Evolutionary conservation across 2,113 vertebrate species (phyloP).

Genomic region (Theristicus caerulescens): DNA sequence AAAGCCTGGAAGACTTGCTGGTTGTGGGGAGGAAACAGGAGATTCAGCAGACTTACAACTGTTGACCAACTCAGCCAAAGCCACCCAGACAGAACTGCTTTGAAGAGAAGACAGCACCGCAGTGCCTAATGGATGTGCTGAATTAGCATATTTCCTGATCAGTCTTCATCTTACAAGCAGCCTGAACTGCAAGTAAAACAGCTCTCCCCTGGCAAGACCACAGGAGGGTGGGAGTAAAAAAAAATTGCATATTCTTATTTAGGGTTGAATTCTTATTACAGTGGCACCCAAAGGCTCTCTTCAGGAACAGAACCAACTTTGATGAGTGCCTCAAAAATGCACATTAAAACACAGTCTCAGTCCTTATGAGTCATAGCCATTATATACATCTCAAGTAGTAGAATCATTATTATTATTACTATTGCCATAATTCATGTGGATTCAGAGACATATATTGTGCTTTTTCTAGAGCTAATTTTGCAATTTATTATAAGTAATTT

Average conservation of each 20-base stretch:
- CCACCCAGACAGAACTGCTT: neutral
- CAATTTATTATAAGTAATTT: neutral
- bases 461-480: neutral
- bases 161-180: neutral
- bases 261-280: neutral
- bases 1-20: neutral
- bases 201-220: neutral
- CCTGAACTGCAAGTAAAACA: neutral
- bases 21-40: rapidly evolving
- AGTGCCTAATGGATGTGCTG: neutral
- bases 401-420: neutral
- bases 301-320: neutral
- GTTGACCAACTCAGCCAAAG: neutral
- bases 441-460: neutral
- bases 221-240: neutral
- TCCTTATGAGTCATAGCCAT: neutral
- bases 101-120: neutral
- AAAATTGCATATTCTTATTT: neutral
- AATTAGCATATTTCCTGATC: neutral
- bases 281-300: neutral
- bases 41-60: neutral
- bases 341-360: neutral
- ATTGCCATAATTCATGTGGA: neutral
- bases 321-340: neutral
- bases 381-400: neutral